A percentile compares a stretch with the other conserved stretches of the same genome.
Evolutionary conservation across 1,140 invertebrate species (phyloP).

Genomic region (Zelostemma sp.): DNA sequence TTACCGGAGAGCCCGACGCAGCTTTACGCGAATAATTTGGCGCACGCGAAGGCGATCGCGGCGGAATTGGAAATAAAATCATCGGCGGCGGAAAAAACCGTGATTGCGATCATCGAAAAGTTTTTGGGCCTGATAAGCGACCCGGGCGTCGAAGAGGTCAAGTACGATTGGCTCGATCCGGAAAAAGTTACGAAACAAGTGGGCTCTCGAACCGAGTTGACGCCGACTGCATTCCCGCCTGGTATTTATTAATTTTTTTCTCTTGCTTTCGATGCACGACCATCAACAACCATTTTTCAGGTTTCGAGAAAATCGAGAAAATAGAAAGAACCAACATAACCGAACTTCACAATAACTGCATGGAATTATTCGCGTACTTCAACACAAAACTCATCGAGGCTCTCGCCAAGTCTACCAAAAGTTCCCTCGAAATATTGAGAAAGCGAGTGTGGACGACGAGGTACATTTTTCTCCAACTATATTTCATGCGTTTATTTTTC

Average conservation of each 20-base stretch:
- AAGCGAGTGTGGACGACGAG: conserved; percentile 73
- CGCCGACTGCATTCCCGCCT: conserved; percentile 68
- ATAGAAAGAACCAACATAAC: conserved; percentile 72
- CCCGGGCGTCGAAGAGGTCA: conserved; percentile 70
- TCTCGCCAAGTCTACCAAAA: conserved; percentile 77
- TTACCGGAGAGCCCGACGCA: conserved; percentile 75
- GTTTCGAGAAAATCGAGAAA: conserved; percentile 56
- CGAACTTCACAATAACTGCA: conserved; percentile 78
- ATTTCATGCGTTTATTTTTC: no score
- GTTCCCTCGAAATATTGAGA: conserved; percentile 77
- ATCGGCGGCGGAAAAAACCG: conserved; percentile 74
- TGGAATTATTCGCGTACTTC: conserved; percentile 81
- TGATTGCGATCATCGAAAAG: conserved; percentile 79
- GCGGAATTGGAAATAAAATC: conserved; percentile 73
- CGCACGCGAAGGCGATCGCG: conserved; percentile 53
- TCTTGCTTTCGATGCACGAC: neutral
- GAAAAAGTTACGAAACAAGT: conserved; percentile 73
- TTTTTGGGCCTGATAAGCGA: conserved; percentile 75
- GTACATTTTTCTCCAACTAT: conserved; percentile 58
- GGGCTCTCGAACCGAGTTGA: conserved; percentile 71
- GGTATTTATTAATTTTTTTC: conserved; percentile 16
- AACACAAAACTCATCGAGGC: conserved; percentile 79
- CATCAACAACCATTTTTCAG: conserved; percentile 7
- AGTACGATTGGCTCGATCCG: conserved; percentile 76
- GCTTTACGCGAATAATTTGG: conserved; percentile 77